Conservation (phyloP, 2,888 invertebrate genomes). For the Clepsis dumicolana region DNA sequence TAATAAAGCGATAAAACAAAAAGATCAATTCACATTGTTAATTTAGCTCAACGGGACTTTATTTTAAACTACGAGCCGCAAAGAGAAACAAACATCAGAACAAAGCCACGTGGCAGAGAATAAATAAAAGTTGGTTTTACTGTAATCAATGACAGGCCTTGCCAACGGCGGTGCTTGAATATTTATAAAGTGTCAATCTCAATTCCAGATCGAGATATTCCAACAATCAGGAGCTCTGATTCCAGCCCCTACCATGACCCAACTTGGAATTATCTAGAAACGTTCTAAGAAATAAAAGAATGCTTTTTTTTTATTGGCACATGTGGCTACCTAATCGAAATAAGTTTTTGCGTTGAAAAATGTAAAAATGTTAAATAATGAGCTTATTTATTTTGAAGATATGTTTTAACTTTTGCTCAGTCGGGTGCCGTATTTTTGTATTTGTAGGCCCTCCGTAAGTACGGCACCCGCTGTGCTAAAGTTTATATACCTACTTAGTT, state of each 20-base stretch:
- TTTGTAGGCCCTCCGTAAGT: too few species aligned
- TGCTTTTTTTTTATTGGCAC: too few species aligned
- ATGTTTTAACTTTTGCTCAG: too few species aligned
- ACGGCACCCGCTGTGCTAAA: too few species aligned
- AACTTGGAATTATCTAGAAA: neutral
- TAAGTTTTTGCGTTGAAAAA: too few species aligned
- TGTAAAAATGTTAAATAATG: too few species aligned
- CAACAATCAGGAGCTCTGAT: conserved; percentile 29
- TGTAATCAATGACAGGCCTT: conserved; percentile 40
- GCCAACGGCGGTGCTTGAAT: conserved; percentile 37
- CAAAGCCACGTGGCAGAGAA: conserved; percentile 20
- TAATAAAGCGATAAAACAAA: neutral
- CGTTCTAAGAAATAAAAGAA: neutral
- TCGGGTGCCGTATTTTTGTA: too few species aligned
- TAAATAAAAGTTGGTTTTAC: conserved; percentile 38
- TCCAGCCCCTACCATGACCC: conserved; percentile 15
- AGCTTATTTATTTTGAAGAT: too few species aligned
- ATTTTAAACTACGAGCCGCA: neutral
- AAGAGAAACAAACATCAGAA: conserved; percentile 25
- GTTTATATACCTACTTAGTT: too few species aligned
- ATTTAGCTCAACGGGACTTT: neutral
- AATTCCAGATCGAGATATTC: conserved; percentile 36
- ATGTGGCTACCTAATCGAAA: neutral
- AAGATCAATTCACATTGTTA: neutral
- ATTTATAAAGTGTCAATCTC: conserved; percentile 43